Evolutionary conservation across 2,797 vertebrate species (phyloP).

Genomic region (Momotus momota): DNA sequence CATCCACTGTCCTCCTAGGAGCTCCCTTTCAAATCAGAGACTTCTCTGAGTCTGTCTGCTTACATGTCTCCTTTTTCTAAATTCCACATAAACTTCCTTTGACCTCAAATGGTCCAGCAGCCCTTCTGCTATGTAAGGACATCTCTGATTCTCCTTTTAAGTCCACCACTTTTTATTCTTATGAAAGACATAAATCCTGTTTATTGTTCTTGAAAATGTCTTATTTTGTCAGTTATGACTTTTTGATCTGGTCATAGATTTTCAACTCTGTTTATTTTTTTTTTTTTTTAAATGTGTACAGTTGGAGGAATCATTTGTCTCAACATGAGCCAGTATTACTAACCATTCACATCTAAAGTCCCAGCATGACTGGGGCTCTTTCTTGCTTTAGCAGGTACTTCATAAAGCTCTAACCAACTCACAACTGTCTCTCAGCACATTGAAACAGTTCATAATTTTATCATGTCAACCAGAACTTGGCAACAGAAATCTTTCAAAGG

Average conservation of each 20-base stretch:
- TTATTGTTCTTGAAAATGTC: neutral
- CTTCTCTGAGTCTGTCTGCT: neutral
- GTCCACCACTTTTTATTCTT: neutral
- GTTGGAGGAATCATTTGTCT: neutral
- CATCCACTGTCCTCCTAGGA: neutral
- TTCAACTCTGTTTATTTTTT: neutral
- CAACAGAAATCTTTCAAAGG: neutral
- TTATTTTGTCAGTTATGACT: neutral
- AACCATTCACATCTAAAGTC: neutral
- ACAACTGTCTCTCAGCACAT: neutral
- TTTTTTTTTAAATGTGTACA: neutral
- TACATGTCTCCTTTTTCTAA: neutral
- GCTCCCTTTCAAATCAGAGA: neutral
- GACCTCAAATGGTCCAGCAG: neutral
- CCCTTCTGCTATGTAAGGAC: neutral
- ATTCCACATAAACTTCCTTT: neutral
- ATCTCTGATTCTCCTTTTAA: neutral
- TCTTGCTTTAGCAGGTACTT: neutral
- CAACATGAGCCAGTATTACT: neutral
- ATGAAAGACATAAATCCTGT: neutral
- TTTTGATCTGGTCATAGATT: neutral
- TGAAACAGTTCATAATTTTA: neutral
- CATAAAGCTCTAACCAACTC: neutral
- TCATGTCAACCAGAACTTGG: neutral
- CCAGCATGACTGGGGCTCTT: neutral